Evolutionary conservation across 2,113 vertebrate species (phyloP).

Genomic region (Hipposideros armiger): DNA sequence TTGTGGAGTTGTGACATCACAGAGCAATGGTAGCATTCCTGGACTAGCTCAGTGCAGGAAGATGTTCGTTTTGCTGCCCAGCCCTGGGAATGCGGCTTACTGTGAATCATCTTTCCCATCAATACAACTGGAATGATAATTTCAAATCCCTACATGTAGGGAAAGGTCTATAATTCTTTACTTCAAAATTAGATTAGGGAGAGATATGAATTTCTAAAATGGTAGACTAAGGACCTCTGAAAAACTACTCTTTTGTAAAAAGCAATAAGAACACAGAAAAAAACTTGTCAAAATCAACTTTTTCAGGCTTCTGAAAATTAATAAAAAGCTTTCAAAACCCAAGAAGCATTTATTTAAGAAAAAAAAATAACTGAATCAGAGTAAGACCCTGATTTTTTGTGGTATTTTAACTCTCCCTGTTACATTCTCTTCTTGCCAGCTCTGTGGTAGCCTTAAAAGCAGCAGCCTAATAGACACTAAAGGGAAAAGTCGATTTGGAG

Average conservation of each 20-base stretch:
- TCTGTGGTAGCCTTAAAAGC: background rate
- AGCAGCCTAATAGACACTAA: background rate
- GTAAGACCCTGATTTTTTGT: background rate
- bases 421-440: background rate
- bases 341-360: background rate
- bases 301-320: background rate
- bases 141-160: background rate
- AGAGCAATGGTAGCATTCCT: background rate
- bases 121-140: background rate
- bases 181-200: background rate
- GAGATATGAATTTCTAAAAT: background rate
- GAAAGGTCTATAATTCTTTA: background rate
- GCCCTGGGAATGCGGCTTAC: background rate
- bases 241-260: background rate
- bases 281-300: background rate
- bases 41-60: background rate
- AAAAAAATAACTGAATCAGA: background rate
- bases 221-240: background rate
- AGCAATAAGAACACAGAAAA: background rate
- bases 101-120: background rate
- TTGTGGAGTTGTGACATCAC: background rate
- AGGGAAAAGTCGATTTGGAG: background rate
- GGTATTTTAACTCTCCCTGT: background rate
- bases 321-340: background rate
- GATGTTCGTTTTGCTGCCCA: background rate